These are phyloP conservation scores for Ceriagrion tenellum DNA, from an alignment of 2,888 invertebrate species.

Conservation along the genomic window DNA sequence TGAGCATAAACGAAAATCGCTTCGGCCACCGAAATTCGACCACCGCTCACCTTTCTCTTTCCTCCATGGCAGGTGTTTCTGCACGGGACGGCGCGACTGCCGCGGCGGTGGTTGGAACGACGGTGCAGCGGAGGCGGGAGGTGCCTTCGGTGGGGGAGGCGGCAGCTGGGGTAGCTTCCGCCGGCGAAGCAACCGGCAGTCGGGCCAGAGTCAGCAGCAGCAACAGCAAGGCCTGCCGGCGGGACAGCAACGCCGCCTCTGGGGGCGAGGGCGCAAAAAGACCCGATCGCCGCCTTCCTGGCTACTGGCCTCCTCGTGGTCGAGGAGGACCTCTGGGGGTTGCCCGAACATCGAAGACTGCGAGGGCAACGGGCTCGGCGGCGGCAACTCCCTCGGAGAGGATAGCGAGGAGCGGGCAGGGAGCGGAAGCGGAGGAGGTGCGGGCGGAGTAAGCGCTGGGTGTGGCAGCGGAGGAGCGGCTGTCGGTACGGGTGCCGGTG, in stretches of 20 bases:
- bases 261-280: neutral
- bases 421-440: neutral
- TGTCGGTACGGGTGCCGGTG: neutral
- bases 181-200: constrained; percentile 34
- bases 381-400: constrained; percentile 49
- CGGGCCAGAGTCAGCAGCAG: neutral
- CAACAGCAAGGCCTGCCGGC: neutral
- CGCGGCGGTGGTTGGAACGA: neutral
- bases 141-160: neutral
- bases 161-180: constrained; percentile 58
- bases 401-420: constrained; percentile 30
- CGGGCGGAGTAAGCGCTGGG: neutral
- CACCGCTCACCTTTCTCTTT: neutral
- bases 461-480: neutral
- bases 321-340: constrained; percentile 25
- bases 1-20: no score
- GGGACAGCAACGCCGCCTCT: constrained; percentile 18
- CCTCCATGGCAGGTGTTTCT: constrained; percentile 24
- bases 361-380: constrained; percentile 18
- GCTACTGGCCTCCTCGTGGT: constrained; percentile 51
- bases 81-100: constrained; percentile 5
- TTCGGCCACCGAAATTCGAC: no score
- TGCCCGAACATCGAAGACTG: neutral
- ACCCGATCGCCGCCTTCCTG: constrained; percentile 38
- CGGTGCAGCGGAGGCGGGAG: neutral